Percentiles rank a stretch among this genome's conserved stretches.
These are phyloP conservation scores for Bombus confusus DNA, from an alignment of 1,140 invertebrate species.

Conservation along the genomic window DNA sequence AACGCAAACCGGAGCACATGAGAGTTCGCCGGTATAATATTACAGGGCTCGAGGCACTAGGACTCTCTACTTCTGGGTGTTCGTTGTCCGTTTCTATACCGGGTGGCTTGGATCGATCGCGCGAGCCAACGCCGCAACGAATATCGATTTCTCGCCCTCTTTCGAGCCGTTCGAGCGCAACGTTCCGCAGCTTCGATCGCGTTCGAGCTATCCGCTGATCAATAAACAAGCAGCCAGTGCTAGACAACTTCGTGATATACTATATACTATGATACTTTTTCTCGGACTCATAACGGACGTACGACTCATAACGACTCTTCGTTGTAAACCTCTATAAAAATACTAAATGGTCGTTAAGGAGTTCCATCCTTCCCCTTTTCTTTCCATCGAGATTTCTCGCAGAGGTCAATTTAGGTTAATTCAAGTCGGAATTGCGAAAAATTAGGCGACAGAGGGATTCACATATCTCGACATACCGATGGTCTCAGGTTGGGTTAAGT, in stretches of 20 bases:
- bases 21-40: slow-evolving; percentile 72
- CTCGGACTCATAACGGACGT: too few species aligned
- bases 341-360: neutral
- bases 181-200: slow-evolving; percentile 26
- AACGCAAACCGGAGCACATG: slow-evolving; percentile 53
- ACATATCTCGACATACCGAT: neutral
- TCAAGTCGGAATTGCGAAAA: slow-evolving; percentile 1
- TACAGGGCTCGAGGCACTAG: slow-evolving; percentile 73
- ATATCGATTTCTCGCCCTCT: slow-evolving; percentile 36
- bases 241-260: neutral
- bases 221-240: slow-evolving; percentile 20
- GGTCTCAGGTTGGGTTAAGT: neutral
- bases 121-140: neutral
- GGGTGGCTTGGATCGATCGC: slow-evolving; percentile 62
- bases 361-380: neutral
- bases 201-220: slow-evolving; percentile 32
- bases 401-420: too few species aligned
- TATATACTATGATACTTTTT: too few species aligned
- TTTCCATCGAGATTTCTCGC: neutral
- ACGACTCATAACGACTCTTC: too few species aligned
- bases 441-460: neutral
- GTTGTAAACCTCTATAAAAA: neutral
- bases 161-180: neutral
- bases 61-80: slow-evolving; percentile 72
- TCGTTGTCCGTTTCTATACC: slow-evolving; percentile 70